These are phyloP conservation scores for Callinectes sapidus DNA, from an alignment of 2,888 invertebrate genomes.

Conservation along the genomic window DNA sequence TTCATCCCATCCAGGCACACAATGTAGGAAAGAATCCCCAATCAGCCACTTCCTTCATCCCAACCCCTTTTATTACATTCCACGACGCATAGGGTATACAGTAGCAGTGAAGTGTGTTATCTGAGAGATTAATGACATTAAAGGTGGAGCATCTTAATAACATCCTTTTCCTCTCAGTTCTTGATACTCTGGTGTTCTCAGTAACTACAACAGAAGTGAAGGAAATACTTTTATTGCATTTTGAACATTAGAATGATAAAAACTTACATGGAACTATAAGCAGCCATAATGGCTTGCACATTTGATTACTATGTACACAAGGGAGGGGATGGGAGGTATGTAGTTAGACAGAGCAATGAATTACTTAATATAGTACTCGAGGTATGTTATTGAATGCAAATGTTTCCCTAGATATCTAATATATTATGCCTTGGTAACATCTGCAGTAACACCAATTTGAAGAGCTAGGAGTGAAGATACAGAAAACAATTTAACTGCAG, in stretches of 20 bases:
- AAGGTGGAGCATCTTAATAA: too few species aligned
- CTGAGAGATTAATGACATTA: too few species aligned
- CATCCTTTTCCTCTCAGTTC: neutral
- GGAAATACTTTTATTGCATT: constrained; percentile 55
- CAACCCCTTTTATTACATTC: too few species aligned
- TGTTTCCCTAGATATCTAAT: neutral
- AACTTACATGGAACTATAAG: constrained; percentile 34
- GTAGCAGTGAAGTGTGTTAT: too few species aligned
- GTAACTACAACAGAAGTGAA: constrained; percentile 36
- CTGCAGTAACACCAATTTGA: neutral
- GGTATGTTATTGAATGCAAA: neutral
- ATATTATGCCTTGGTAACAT: constrained; percentile 18
- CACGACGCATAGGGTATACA: too few species aligned
- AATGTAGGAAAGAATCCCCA: too few species aligned
- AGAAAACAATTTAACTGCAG: neutral
- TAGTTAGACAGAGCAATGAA: neutral
- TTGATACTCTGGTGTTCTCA: neutral
- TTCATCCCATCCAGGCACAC: too few species aligned
- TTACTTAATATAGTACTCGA: constrained; percentile 4
- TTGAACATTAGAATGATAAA: constrained; percentile 51
- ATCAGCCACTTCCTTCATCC: too few species aligned
- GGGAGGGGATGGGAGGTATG: neutral
- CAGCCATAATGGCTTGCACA: neutral
- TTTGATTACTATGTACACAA: constrained; percentile 13
- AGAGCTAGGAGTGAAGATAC: neutral